phyloP scores from a whole-genome alignment of 1,140 invertebrate genomes.

The Camponotus vicinus region DNA sequence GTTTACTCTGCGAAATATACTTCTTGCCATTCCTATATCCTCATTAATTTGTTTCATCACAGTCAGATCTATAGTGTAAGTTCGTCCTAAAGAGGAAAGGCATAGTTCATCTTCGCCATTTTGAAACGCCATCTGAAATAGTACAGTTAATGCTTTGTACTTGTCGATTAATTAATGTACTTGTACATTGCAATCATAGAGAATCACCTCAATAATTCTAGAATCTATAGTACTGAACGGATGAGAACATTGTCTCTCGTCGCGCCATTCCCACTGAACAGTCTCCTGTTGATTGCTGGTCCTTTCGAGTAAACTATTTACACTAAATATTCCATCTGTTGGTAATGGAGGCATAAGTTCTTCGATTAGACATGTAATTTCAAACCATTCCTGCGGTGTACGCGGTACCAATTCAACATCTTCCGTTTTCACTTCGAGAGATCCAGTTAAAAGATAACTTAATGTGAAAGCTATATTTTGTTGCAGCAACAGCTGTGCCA shows the following conservation, averaged over 20 bases:
- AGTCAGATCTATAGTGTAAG: slow-evolving; percentile 98
- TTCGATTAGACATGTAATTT: slow-evolving; percentile 98
- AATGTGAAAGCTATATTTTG: slow-evolving; percentile 98
- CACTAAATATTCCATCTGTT: slow-evolving; percentile 96
- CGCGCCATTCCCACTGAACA: slow-evolving; percentile 98
- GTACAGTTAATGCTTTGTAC: slow-evolving; percentile 10
- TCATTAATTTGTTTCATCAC: slow-evolving; percentile 99
- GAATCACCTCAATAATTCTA: slow-evolving; percentile 92
- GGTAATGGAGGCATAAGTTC: slow-evolving; percentile 98
- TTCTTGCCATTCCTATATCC: slow-evolving; percentile 96
- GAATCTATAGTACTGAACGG: slow-evolving; percentile 91
- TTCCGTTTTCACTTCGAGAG: slow-evolving; percentile 88
- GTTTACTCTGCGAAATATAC: slow-evolving; percentile 92
- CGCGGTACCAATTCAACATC: slow-evolving; percentile 95
- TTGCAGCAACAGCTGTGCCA: slow-evolving; percentile 95
- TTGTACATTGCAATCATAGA: neutral
- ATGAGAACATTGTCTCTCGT: slow-evolving; percentile 93
- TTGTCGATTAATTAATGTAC: neutral
- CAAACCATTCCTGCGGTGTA: slow-evolving; percentile 97
- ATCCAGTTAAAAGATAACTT: slow-evolving; percentile 96
- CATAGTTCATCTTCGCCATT: slow-evolving; percentile 98
- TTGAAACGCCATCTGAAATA: slow-evolving; percentile 94
- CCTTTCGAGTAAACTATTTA: slow-evolving; percentile 94
- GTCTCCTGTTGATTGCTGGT: slow-evolving; percentile 91
- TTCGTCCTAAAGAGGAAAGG: slow-evolving; percentile 95